Percentiles rank a stretch among this genome's conserved stretches.
Evolutionary conservation across 2,797 vertebrate genomes (phyloP).

Genomic region (Micromesistius poutassou): DNA sequence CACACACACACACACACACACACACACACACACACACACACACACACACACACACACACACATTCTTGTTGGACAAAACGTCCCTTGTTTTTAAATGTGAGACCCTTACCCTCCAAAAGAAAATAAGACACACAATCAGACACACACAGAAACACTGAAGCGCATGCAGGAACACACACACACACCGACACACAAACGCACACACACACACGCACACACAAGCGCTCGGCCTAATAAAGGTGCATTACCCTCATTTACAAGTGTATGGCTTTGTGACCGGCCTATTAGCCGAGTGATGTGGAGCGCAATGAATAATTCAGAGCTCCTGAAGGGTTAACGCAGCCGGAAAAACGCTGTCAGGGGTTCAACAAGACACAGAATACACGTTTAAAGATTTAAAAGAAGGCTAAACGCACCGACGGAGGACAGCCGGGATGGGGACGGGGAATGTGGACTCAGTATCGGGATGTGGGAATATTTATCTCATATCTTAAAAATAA

Average conservation of each 20-base stretch:
- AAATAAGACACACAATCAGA: no score
- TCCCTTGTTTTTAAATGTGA: no score
- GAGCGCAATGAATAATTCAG: conserved; percentile 66
- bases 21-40: conserved; percentile 18
- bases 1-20: conserved; percentile 23
- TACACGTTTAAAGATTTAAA: conserved; percentile 29
- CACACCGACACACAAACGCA: no score
- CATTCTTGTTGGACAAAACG: no score
- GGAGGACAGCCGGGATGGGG: background rate
- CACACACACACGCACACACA: no score
- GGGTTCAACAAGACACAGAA: conserved; percentile 40
- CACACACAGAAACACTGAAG: no score
- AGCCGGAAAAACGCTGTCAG: conserved; percentile 57
- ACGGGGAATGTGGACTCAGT: no score
- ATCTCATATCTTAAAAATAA: no score
- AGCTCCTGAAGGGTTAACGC: conserved; percentile 64
- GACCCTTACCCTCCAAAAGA: no score
- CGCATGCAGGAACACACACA: no score
- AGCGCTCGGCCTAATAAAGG: conserved; percentile 40
- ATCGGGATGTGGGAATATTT: no score
- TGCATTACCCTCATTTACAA: conserved; percentile 71
- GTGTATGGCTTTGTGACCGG: conserved; percentile 66
- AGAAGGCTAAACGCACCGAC: background rate
- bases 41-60: no score
- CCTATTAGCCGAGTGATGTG: conserved; percentile 53